phyloP scores from a whole-genome alignment of 2,113 vertebrate genomes.

The Girardinichthys multiradiatus region DNA sequence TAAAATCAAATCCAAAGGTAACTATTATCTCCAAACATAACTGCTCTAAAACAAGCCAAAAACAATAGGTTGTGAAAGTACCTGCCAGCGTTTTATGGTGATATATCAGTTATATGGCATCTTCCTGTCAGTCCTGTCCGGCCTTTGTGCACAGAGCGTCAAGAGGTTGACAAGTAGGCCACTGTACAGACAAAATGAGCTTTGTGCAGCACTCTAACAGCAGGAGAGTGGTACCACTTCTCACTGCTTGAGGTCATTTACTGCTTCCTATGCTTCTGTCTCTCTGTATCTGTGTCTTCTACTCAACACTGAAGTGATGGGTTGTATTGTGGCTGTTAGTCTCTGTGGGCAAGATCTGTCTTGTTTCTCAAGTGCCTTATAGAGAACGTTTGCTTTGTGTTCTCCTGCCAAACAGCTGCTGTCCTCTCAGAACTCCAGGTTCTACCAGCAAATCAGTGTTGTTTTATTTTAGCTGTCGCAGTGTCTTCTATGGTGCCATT shows the following conservation, averaged over 20 bases:
- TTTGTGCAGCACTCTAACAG: conserved; percentile 59
- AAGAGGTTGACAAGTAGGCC: conserved; percentile 56
- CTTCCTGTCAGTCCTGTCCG: conserved; percentile 36
- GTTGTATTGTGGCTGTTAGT: conserved; percentile 63
- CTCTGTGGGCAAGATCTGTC: conserved; percentile 50
- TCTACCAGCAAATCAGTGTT: conserved; percentile 42
- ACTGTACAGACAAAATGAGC: conserved; percentile 58
- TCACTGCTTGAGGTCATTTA: conserved; percentile 69
- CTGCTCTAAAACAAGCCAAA: neutral
- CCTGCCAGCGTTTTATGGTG: neutral
- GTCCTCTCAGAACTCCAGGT: conserved; percentile 39
- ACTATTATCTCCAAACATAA: neutral
- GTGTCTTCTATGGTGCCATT: conserved; percentile 48
- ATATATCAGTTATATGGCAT: conserved; percentile 30
- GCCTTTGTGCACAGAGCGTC: conserved; percentile 45
- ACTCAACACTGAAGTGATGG: conserved; percentile 53
- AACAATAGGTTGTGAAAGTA: neutral
- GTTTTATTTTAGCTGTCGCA: conserved; percentile 34
- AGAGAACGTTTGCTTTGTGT: conserved; percentile 41
- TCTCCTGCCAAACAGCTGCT: conserved; percentile 59
- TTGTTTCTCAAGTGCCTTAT: conserved; percentile 64
- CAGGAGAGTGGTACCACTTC: conserved; percentile 67
- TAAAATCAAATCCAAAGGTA: neutral
- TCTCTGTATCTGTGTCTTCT: conserved; percentile 52
- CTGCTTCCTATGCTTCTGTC: conserved; percentile 47